Conservation (phyloP, 2,113 vertebrate species). For the Pachycephala philippinensis region DNA sequence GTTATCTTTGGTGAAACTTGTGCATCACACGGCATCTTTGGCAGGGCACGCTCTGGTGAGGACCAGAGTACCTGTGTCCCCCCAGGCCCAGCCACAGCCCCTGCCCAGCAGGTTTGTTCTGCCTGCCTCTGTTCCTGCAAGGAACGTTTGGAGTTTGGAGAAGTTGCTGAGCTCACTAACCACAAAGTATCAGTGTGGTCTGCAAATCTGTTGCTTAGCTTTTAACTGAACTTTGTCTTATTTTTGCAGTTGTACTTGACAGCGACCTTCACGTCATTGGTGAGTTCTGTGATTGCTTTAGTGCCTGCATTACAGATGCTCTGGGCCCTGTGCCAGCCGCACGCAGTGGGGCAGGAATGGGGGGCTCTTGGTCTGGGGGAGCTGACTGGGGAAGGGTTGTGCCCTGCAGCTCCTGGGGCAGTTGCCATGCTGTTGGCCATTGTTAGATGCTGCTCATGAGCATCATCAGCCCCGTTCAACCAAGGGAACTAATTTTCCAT, state of each 20-base stretch:
- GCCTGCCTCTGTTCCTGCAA: neutral
- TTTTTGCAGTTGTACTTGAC: constrained; percentile 55
- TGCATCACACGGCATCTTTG: fast-evolving
- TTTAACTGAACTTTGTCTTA: neutral
- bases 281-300: constrained; percentile 22
- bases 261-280: constrained; percentile 58
- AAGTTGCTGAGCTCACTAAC: fast-evolving
- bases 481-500: neutral
- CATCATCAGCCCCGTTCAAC: neutral
- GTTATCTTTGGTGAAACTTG: neutral
- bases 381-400: neutral
- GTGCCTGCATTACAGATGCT: fast-evolving
- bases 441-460: neutral
- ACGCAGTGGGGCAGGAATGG: neutral
- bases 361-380: neutral
- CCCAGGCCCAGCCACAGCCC: neutral
- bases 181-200: fast-evolving
- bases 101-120: neutral
- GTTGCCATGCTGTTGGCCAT: fast-evolving
- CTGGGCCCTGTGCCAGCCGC: neutral
- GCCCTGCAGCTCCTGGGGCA: neutral
- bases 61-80: fast-evolving
- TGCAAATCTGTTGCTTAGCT: neutral
- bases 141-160: neutral
- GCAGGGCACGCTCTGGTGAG: neutral